phyloP scores from a whole-genome alignment of 2,113 vertebrate species.

The Chloebia gouldiae region DNA sequence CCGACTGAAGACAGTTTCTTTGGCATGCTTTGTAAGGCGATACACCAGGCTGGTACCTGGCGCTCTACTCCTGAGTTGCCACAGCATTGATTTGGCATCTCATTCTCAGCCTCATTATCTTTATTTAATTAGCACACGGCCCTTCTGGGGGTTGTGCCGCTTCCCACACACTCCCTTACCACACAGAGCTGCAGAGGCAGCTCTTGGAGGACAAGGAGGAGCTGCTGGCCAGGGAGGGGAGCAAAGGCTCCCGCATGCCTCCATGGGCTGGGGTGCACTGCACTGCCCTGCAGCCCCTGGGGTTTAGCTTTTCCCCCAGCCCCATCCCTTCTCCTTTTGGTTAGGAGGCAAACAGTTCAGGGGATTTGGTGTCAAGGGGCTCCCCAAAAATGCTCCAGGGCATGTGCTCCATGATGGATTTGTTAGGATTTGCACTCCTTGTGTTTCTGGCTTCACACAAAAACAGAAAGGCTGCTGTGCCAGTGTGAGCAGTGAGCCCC shows the following conservation, averaged over 20 bases:
- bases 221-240: neutral
- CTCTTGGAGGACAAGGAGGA: neutral
- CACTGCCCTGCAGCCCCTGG: neutral
- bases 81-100: constrained; percentile 64
- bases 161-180: constrained; percentile 26
- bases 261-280: accelerated
- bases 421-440: neutral
- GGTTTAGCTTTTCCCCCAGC: neutral
- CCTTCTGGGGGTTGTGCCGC: constrained; percentile 45
- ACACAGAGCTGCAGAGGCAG: neutral
- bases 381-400: neutral
- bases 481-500: neutral
- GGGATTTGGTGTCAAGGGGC: neutral
- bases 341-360: neutral
- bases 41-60: constrained; percentile 36
- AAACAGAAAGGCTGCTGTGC: neutral
- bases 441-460: neutral
- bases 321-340: neutral
- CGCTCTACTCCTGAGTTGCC: constrained; percentile 41
- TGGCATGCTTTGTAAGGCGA: constrained; percentile 41
- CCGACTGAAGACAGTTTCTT: constrained; percentile 12
- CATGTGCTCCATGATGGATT: accelerated
- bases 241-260: neutral
- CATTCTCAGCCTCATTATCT: constrained; percentile 61
- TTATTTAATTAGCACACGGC: constrained; percentile 58